phyloP scores from a whole-genome alignment of 2,113 vertebrate species.

The Nestor notabilis region DNA sequence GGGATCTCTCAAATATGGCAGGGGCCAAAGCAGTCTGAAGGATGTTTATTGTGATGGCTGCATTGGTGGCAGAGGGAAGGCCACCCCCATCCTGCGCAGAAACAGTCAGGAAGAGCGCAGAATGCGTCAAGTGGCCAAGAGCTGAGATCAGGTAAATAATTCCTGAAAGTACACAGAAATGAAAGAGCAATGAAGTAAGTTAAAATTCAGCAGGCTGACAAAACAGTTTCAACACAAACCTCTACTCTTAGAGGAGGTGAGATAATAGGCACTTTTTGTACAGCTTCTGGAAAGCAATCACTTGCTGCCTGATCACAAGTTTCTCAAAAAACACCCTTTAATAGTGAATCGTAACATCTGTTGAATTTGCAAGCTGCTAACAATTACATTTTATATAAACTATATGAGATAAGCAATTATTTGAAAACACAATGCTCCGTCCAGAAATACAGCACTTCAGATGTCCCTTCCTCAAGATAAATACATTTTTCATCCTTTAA shows the following conservation, averaged over 20 bases:
- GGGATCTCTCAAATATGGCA: constrained; percentile 83
- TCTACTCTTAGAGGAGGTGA: background rate
- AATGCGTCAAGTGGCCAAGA: constrained; percentile 76
- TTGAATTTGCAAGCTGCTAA: background rate
- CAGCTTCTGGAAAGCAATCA: background rate
- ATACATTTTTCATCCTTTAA: background rate
- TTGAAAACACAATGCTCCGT: background rate
- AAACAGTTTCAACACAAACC: background rate
- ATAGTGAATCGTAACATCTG: background rate
- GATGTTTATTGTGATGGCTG: constrained; percentile 83
- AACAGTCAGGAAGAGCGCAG: constrained; percentile 75
- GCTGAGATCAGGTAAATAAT: constrained; percentile 82
- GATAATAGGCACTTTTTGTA: background rate
- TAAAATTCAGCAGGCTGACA: background rate
- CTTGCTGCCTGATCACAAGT: background rate
- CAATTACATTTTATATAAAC: background rate
- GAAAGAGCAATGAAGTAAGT: background rate
- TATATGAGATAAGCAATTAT: background rate
- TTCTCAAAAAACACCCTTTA: background rate
- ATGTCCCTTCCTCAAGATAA: background rate
- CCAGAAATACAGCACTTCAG: background rate
- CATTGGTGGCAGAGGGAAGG: constrained; percentile 72
- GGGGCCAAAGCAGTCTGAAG: constrained; percentile 77
- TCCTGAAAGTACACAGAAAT: constrained; percentile 70
- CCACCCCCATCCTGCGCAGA: constrained; percentile 84